Evolutionary conservation across 1,140 invertebrate species (phyloP), one percentile per base, ranked within the genome.

Genomic region (Listronotus bonariensis): DNA sequence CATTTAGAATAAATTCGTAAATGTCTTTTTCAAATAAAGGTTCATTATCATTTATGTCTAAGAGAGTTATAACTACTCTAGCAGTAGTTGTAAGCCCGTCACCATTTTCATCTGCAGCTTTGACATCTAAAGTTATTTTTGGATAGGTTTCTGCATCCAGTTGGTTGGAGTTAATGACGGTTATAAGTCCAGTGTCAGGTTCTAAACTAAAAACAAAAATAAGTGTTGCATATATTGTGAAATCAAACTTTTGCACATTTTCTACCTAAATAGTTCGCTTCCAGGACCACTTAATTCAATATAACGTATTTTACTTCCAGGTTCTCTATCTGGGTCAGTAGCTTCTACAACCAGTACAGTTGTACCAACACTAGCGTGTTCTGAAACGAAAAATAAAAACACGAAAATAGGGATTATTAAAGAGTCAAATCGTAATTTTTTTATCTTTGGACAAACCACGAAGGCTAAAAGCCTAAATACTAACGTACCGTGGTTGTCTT

Each of bases 31-130:
- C 87, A 72, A 96, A 97, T 53, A 86, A 80, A 14, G 94, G 94
- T 45, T 86, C 83, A 77, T 96, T 89, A 76, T 96, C 94, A 78
- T 96, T 96, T 14, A 94, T 87, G 79, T 95, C 93, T 61, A 91
- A 77, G 46, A 93, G 80, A 77, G 87, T 86, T 66, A 93, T 85
- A 56, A 89, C 84, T 45, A 95, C 83, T 59, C 86, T 84, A 54
- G 90, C 88, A 36, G 82, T 84, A 14, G 89, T 87, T 59, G 83
- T 85, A 69, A 92, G 86, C 26, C 93, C 93, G 68, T 85, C 83
- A 15, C 93, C 92, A 70, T 90, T 86, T 75, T 90, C 90, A 78
- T 96, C 94, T 69, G 88, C 84, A 20, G 93, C 94, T 81, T 95
- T 91, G 18, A 95, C 87, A 63, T 86, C 87, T 65, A 96, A 83